Conservation (phyloP, 2,888 invertebrate species). For the Latrodectus hesperus region DNA sequence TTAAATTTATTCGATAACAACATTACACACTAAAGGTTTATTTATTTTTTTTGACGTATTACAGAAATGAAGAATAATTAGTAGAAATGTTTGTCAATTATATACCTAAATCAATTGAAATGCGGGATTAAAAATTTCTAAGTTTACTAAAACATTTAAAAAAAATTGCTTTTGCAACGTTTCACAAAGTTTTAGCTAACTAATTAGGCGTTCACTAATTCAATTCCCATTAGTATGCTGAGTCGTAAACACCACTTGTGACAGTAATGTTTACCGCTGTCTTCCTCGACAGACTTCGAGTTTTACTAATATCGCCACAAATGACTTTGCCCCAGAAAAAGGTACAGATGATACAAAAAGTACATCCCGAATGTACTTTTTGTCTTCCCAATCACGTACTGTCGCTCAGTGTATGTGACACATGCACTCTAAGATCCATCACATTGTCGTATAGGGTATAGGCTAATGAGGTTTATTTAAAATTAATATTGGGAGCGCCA, state of each 20-base stretch:
- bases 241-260: not conserved
- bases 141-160: too few relatives aligned
- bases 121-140: too few relatives aligned
- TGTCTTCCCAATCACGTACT: conserved; percentile 27
- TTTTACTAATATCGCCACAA: conserved; percentile 18
- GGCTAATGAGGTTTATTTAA: conserved; percentile 65
- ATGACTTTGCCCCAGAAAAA: conserved; percentile 24
- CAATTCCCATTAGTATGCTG: not conserved
- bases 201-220: too few relatives aligned
- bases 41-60: too few relatives aligned
- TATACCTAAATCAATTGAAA: too few relatives aligned
- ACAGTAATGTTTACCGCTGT: not conserved
- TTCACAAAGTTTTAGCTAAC: too few relatives aligned
- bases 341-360: too few relatives aligned
- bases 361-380: not conserved
- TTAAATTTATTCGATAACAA: too few relatives aligned
- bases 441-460: conserved; percentile 16
- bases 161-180: too few relatives aligned
- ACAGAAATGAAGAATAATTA: too few relatives aligned
- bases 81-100: too few relatives aligned
- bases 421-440: conserved; percentile 45
- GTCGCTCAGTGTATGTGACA: conserved; percentile 10
- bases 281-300: conserved; percentile 18
- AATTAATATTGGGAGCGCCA: conserved; percentile 66
- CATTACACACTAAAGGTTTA: too few relatives aligned